Conservation (phyloP, 1,140 invertebrate species). For the Whitmania pigra region DNA sequence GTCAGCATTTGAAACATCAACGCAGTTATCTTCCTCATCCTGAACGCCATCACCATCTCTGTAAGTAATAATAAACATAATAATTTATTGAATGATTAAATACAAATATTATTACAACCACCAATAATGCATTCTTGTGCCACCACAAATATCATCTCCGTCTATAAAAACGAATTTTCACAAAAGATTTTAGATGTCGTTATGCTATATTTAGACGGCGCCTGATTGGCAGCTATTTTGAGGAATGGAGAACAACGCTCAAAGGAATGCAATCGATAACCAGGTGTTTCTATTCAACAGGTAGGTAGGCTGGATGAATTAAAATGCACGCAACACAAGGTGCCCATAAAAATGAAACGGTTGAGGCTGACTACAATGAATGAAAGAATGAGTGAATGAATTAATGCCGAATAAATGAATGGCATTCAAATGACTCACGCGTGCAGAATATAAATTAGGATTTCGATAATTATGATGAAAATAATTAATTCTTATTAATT, state of each 20-base stretch:
- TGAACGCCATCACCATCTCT: constrained; percentile 25
- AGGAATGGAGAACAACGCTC: background rate
- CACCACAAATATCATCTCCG: background rate
- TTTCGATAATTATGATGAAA: no score
- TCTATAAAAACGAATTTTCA: background rate
- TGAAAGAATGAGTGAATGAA: background rate
- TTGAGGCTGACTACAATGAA: background rate
- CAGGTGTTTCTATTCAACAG: background rate
- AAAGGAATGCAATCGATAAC: background rate
- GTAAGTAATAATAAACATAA: no score
- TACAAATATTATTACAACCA: background rate
- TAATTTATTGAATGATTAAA: background rate
- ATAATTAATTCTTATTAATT: no score
- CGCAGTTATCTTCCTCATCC: constrained; percentile 57
- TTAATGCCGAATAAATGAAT: background rate
- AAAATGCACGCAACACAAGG: background rate
- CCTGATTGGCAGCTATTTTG: background rate
- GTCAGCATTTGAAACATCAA: constrained; percentile 53
- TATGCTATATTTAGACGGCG: background rate
- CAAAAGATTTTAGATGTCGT: background rate
- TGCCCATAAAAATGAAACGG: background rate
- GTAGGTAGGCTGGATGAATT: background rate
- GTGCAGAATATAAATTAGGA: no score
- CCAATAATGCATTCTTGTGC: background rate
- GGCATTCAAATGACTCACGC: background rate